These are phyloP conservation scores for Siphlonurus alternatus DNA, from an alignment of 2,888 invertebrate species.

Conservation along the genomic window DNA sequence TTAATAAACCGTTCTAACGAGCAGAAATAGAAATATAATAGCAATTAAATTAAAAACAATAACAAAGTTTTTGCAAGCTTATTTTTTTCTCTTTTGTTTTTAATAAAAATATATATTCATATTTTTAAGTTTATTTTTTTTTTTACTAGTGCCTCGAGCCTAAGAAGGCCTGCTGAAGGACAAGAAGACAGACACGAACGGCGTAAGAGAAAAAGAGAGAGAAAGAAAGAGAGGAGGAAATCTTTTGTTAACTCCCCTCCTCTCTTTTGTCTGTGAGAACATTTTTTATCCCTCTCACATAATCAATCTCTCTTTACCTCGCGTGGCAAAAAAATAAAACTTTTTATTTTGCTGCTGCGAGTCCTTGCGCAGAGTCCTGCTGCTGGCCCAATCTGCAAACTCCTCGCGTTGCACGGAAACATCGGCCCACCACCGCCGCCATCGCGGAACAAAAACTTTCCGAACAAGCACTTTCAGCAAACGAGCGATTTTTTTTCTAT, in stretches of 20 bases:
- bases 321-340: constrained; percentile 2
- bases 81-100: too few species aligned
- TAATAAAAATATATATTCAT: too few species aligned
- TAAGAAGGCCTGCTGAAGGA: not conserved
- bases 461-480: not conserved
- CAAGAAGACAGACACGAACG: not conserved
- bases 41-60: too few species aligned
- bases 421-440: not conserved
- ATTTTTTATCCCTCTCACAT: constrained; percentile 4
- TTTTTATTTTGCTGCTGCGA: not conserved
- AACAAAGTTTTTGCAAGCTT: too few species aligned
- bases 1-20: too few species aligned
- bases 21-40: too few species aligned
- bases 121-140: too few species aligned
- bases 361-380: not conserved
- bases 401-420: too few species aligned
- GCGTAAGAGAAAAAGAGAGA: not conserved
- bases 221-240: not conserved
- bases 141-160: not conserved
- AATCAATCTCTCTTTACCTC: constrained; percentile 4
- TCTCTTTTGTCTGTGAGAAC: constrained; percentile 2
- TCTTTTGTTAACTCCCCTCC: not conserved
- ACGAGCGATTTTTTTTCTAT: not conserved
- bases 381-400: not conserved
- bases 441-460: not conserved